These are phyloP conservation scores for Falcaria lacertinaria DNA, from an alignment of 2,888 invertebrate species.

Conservation along the genomic window DNA sequence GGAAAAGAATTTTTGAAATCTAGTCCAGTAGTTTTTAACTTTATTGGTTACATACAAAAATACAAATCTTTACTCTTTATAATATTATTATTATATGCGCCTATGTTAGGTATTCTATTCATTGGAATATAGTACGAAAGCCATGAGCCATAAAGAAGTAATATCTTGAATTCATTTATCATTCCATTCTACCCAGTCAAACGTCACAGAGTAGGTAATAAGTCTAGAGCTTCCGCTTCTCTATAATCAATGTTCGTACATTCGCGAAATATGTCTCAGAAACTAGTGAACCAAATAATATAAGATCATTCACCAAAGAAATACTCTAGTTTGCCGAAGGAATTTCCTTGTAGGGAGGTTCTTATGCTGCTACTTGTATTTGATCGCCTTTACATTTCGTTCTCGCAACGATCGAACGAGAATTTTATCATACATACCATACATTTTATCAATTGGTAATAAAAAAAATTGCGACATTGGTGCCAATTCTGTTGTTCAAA, in stretches of 20 bases:
- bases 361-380: conserved; percentile 9
- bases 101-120: too few species aligned
- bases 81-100: too few species aligned
- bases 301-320: conserved; percentile 23
- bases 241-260: conserved; percentile 20
- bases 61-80: too few species aligned
- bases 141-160: neutral
- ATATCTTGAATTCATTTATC: neutral
- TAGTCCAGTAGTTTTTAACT: too few species aligned
- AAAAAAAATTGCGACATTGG: too few species aligned
- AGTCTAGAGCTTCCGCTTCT: neutral
- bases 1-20: too few species aligned
- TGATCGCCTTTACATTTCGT: conserved; percentile 2
- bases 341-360: conserved; percentile 15
- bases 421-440: too few species aligned
- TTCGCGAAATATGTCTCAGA: conserved; percentile 19
- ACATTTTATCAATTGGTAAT: too few species aligned
- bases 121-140: too few species aligned
- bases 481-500: too few species aligned
- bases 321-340: conserved; percentile 18
- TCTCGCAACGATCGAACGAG: too few species aligned
- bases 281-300: conserved; percentile 22
- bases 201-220: neutral
- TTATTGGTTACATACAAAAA: too few species aligned
- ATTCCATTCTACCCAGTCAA: neutral